Base-by-base conservation (phyloP, 2,888 invertebrate species). In the Myopa testacea region DNA sequence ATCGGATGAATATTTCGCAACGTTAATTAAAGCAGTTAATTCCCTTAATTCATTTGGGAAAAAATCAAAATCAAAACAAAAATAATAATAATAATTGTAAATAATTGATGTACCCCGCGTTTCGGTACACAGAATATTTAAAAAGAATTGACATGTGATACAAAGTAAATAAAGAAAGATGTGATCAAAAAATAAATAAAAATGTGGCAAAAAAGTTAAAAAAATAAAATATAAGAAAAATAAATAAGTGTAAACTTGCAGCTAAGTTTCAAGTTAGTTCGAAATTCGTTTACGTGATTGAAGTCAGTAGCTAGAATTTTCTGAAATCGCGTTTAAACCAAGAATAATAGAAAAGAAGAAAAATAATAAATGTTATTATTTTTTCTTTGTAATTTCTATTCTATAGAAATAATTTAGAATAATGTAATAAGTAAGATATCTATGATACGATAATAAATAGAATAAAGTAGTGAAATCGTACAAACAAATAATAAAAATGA, bases 51-150 rank as follows among this genome's bases (percentile, higher is more conserved):
- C 37, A 34, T 65, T 65, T 60, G 52, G 26, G 26, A 26, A 26
- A 26, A 26, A 1, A 26, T 26, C 26, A 26, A 26, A 26, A 26
- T 26, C 26, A 26, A 26, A 26, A 72, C 38, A 26, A 45, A 62
- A 68, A 52, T 37, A 69, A 62, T 38, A 80, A 79, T 78, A 80
- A 75, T 78, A 81, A 81, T 84, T 80, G 82, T 38, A 73, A 80
- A 80, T 79, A 80, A 79, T 79, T 76, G 75, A 74, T 68, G 65
- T 68, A 78, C 79, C 14, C 26, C 26, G 26, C 26, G 26, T 26
- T 26, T 26, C 26, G 26, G 26, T 26, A 26, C 26, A 26, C 26
- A 26, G 26, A 26, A 26, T 26, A 26, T 26, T 26, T 26, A 26
- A 1, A 26, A 26, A 26, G 26, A 26, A 26, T 26, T 26, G 26